These are phyloP conservation scores for Hipparchia sbordonii DNA, from an alignment of 2,888 invertebrate genomes.

Conservation along the genomic window DNA sequence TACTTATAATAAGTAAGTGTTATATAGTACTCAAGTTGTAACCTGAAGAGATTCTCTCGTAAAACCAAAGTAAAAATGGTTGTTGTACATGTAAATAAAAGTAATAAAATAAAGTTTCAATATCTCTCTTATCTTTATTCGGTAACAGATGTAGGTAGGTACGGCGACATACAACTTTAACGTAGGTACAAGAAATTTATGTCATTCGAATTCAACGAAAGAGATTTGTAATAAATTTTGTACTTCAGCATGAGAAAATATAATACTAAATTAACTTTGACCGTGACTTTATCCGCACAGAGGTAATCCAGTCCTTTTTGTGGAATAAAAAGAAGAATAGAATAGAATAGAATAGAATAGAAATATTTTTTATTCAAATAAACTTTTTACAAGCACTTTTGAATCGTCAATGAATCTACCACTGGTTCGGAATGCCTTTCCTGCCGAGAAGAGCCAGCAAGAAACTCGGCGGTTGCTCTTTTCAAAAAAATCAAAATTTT, in stretches of 20 bases:
- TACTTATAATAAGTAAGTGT: background rate
- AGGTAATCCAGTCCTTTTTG: too few species aligned
- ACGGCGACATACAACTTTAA: conserved; percentile 13
- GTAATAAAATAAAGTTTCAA: conserved; percentile 24
- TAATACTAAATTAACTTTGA: background rate
- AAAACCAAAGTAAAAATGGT: conserved; percentile 18
- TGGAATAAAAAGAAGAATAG: too few species aligned
- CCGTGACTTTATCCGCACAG: too few species aligned
- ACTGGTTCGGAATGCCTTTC: too few species aligned
- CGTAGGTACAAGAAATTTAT: conserved; percentile 9
- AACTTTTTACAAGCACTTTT: too few species aligned
- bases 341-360: too few species aligned
- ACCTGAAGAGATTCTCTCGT: conserved; percentile 1
- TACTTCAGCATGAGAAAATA: background rate
- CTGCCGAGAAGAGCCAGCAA: too few species aligned
- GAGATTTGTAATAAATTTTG: conserved; percentile 3
- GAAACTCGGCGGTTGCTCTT: too few species aligned
- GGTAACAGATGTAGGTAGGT: conserved; percentile 9
- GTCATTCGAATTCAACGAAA: background rate
- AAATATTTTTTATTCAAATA: too few species aligned
- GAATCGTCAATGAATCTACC: too few species aligned
- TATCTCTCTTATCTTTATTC: conserved; percentile 25
- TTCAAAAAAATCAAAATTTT: too few species aligned
- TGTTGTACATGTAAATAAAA: conserved; percentile 19
- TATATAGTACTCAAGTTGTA: background rate